phyloP scores from a whole-genome alignment of 2,113 vertebrate species.

The Leuciscus idus region DNA sequence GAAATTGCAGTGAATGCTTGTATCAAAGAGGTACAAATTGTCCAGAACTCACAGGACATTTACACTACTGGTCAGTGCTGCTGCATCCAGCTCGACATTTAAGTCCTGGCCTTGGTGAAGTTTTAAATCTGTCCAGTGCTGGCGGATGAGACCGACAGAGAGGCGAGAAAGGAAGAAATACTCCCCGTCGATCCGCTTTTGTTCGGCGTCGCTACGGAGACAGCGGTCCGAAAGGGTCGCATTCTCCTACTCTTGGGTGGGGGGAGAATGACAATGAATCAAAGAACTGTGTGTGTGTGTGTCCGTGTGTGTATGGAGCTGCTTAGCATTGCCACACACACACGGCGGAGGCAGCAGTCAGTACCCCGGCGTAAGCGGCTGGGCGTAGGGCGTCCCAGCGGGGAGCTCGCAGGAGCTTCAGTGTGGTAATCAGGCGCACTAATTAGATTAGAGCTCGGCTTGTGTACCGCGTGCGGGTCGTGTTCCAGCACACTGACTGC shows the following conservation, averaged over 20 bases:
- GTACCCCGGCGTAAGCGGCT: slow-evolving; percentile 44
- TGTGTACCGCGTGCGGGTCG: slow-evolving; percentile 70
- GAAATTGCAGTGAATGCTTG: neutral
- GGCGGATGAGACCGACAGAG: slow-evolving; percentile 64
- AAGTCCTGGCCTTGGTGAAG: slow-evolving; percentile 61
- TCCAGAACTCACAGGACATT: neutral
- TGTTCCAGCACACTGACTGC: slow-evolving; percentile 64
- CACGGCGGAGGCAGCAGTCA: slow-evolving; percentile 47
- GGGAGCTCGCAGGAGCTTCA: slow-evolving; percentile 68
- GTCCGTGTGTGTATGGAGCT: slow-evolving; percentile 29
- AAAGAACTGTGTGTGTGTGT: slow-evolving; percentile 73
- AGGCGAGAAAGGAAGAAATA: slow-evolving; percentile 67
- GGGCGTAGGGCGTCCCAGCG: slow-evolving; percentile 53
- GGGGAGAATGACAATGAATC: slow-evolving; percentile 73
- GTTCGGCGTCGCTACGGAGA: slow-evolving; percentile 77
- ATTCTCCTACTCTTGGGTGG: slow-evolving; percentile 61
- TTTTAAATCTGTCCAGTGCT: slow-evolving; percentile 75
- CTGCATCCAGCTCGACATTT: slow-evolving; percentile 58
- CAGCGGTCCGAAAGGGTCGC: slow-evolving; percentile 72
- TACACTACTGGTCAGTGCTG: slow-evolving; percentile 74
- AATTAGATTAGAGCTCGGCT: slow-evolving; percentile 77
- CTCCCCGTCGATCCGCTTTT: slow-evolving; percentile 78
- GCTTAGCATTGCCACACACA: slow-evolving; percentile 48
- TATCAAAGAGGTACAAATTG: slow-evolving; percentile 65
- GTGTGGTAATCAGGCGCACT: slow-evolving; percentile 75